A percentile compares a stretch with the other conserved stretches of the same genome.
phyloP scores from a whole-genome alignment of 1,140 invertebrate genomes.

The Matsumurasca onukii region DNA sequence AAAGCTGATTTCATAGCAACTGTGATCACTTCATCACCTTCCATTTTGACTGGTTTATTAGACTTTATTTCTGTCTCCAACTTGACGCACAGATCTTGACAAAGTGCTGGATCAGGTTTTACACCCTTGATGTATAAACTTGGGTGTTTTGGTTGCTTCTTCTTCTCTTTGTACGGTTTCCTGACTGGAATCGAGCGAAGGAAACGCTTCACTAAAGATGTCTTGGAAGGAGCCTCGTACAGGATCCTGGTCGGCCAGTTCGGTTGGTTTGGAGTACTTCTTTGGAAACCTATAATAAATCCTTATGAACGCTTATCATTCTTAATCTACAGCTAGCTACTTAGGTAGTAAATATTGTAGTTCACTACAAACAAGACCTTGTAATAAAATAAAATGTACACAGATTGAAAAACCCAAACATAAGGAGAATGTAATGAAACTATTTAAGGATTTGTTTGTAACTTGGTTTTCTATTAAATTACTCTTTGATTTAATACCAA shows the following conservation, averaged over 20 bases:
- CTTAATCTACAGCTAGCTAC: too few species aligned
- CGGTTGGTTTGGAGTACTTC: neutral
- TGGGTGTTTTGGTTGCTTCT: conserved; percentile 49
- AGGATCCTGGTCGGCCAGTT: conserved; percentile 21
- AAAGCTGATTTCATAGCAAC: conserved; percentile 25
- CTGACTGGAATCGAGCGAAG: conserved; percentile 75
- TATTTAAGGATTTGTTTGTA: too few species aligned
- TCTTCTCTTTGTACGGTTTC: conserved; percentile 65
- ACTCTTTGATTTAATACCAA: too few species aligned
- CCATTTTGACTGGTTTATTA: neutral
- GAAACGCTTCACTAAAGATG: conserved; percentile 72
- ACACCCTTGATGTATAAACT: conserved; percentile 50
- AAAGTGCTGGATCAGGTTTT: conserved; percentile 44
- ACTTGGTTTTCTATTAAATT: too few species aligned
- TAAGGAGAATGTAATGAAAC: too few species aligned
- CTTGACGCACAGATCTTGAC: conserved; percentile 49
- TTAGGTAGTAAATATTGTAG: too few species aligned
- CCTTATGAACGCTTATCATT: too few species aligned
- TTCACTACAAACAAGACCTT: too few species aligned
- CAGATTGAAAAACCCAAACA: neutral
- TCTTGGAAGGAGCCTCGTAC: conserved; percentile 56
- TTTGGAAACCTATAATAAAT: conserved; percentile 5
- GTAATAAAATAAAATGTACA: neutral
- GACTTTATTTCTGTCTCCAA: conserved; percentile 45
- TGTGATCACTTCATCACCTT: neutral